These are phyloP conservation scores for Euphonia xanthogaster DNA, from an alignment of 2,797 vertebrate genomes.

Conservation along the genomic window DNA sequence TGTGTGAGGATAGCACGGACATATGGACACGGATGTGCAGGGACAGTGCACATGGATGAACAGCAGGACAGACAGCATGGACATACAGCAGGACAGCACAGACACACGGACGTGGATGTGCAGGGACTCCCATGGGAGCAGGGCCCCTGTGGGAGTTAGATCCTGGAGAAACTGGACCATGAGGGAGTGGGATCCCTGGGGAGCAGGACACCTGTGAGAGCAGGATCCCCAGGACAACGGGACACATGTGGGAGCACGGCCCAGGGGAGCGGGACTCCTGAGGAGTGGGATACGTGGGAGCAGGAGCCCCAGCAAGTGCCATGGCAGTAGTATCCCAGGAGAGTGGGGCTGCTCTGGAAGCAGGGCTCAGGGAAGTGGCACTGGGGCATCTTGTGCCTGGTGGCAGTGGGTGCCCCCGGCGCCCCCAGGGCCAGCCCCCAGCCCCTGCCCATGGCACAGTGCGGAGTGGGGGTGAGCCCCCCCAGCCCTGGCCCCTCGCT, in stretches of 20 bases:
- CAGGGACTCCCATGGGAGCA: background rate
- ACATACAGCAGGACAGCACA: background rate
- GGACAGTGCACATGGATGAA: rapidly evolving
- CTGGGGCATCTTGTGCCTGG: background rate
- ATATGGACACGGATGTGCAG: rapidly evolving
- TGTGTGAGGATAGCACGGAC: background rate
- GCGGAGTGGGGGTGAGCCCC: background rate
- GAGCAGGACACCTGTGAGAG: background rate
- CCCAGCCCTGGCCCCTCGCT: background rate
- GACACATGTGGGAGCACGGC: too few species aligned
- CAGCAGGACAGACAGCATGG: background rate
- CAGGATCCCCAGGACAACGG: background rate
- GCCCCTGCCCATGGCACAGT: background rate
- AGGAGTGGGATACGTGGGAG: background rate
- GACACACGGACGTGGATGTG: rapidly evolving
- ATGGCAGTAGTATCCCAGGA: background rate
- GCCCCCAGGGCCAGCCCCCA: background rate
- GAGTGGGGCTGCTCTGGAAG: background rate
- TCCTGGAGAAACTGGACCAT: background rate
- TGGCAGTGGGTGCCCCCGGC: background rate
- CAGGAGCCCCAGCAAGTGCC: background rate
- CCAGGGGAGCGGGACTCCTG: background rate
- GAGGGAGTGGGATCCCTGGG: background rate
- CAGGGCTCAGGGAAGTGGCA: rapidly evolving
- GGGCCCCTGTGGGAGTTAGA: background rate